Evolutionary conservation across 2,113 vertebrate species (phyloP), one percentile per base, ranked within the genome.

Genomic region (Leucopsar rothschildi): DNA sequence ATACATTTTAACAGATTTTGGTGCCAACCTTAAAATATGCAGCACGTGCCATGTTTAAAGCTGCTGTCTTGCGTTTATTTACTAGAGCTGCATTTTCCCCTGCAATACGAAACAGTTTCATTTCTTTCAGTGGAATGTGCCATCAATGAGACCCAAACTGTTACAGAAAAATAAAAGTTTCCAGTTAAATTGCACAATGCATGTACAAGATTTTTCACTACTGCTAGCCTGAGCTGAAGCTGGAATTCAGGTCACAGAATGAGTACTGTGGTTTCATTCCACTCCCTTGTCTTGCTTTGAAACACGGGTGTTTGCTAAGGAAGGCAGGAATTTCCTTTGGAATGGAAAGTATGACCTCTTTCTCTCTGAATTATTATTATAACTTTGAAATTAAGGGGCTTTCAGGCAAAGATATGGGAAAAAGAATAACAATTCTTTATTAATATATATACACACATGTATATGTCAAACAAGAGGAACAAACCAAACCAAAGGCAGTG

Each of bases 401-500:
- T 72, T 72, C 21, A 55, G n/a, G 39, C 33, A 64, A 63, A 72
- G n/a, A 22, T 22, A 33, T 7, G 27, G 18, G 39, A 11, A 61
- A 37, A 83, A 6, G 16, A 61, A 5, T 33, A 20, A 4, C 13
- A 39, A 39, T 39, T 39, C 39, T 39, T 39, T 39, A 39, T 39
- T 39, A 39, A 39, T 39, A 39, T 39, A 14, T n/a, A 7, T 5
- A 5, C 4, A 22, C 4, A 28, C 5, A 6, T 19, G 4, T 12
- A 1, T 27, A 4, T n/a, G 19, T 60, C 0, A 24, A 35, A 28
- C 15, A 17, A 29, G 55, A 11, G 35, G 49, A 50, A 2, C 50
- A 17, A n/a, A 14, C 5, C 17, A 3, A 11, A 2, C 1, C 70
- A 15, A 10, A 2, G 4, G 3, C 35, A 2, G 45, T 3, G 3